Conservation (phyloP, 2,113 vertebrate species). For the Isichthys henryi region DNA sequence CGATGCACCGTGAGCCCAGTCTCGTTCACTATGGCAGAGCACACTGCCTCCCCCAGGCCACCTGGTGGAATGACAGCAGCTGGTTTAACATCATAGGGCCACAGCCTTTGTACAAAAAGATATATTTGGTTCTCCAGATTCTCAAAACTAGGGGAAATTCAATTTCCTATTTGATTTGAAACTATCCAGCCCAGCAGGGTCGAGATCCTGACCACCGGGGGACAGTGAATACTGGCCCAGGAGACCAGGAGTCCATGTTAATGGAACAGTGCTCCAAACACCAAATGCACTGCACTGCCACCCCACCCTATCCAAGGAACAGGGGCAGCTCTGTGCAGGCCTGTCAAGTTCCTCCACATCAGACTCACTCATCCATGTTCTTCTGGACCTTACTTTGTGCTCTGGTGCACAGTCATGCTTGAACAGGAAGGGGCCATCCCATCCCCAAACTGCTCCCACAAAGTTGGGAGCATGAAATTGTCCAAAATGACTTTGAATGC, state of each 20-base stretch:
- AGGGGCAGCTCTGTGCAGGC: too few species aligned
- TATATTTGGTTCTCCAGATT: constrained; percentile 59
- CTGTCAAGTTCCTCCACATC: too few species aligned
- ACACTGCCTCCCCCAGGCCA: constrained; percentile 75
- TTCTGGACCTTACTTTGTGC: too few species aligned
- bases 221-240: neutral
- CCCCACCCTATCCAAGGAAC: neutral
- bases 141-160: constrained; percentile 45
- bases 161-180: constrained; percentile 30
- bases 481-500: too few species aligned
- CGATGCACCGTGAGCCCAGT: constrained; percentile 66
- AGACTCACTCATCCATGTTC: too few species aligned
- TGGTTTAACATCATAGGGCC: constrained; percentile 76
- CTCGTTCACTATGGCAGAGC: constrained; percentile 64
- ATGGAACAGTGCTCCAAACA: neutral
- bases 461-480: too few species aligned
- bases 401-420: too few species aligned
- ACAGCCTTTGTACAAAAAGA: constrained; percentile 58
- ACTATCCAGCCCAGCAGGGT: constrained; percentile 84
- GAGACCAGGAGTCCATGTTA: neutral
- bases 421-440: too few species aligned
- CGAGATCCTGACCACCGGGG: constrained; percentile 35
- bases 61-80: constrained; percentile 58
- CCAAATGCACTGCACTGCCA: neutral
- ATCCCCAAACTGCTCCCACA: too few species aligned